phyloP scores from a whole-genome alignment of 2,797 vertebrate genomes.

The Muraenolepis orangiensis region DNA sequence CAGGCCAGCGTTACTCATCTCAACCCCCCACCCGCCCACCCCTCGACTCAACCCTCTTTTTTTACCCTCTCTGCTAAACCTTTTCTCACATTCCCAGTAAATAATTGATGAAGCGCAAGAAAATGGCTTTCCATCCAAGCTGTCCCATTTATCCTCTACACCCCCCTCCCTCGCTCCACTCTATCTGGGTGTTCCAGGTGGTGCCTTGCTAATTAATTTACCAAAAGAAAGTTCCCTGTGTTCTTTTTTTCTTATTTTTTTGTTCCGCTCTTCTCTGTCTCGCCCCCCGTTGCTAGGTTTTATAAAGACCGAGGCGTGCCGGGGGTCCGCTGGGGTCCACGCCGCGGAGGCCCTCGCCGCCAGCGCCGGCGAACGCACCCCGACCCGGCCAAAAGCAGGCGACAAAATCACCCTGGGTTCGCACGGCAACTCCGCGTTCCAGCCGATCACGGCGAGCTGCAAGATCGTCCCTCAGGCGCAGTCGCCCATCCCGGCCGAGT shows the following conservation, averaged over 20 bases:
- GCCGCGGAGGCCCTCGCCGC: conserved; percentile 58
- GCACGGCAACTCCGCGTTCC: conserved; percentile 95
- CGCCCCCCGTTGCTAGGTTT: conserved; percentile 64
- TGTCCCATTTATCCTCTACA: not conserved
- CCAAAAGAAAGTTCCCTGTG: conserved; percentile 5
- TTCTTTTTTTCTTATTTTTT: not conserved
- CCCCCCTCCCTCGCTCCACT: not conserved
- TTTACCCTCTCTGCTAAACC: not conserved
- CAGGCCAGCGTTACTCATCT: not conserved
- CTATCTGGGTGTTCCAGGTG: conserved; percentile 11
- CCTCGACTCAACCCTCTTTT: not conserved
- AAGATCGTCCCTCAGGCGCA: conserved; percentile 93
- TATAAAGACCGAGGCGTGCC: conserved; percentile 76
- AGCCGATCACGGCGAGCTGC: conserved; percentile 96
- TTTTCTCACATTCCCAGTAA: conserved; percentile 8
- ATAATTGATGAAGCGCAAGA: conserved; percentile 18
- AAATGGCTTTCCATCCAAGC: not conserved
- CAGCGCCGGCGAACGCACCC: conserved; percentile 83
- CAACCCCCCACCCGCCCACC: not conserved
- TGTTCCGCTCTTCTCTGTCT: not conserved
- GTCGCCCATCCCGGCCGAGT: conserved; percentile 87
- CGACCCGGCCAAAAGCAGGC: conserved; percentile 80
- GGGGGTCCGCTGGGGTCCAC: conserved; percentile 72
- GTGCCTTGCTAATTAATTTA: conserved; percentile 6
- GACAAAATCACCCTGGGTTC: conserved; percentile 90